phyloP scores from a whole-genome alignment of 2,797 vertebrate genomes.

The Sebastolobus altivelis region DNA sequence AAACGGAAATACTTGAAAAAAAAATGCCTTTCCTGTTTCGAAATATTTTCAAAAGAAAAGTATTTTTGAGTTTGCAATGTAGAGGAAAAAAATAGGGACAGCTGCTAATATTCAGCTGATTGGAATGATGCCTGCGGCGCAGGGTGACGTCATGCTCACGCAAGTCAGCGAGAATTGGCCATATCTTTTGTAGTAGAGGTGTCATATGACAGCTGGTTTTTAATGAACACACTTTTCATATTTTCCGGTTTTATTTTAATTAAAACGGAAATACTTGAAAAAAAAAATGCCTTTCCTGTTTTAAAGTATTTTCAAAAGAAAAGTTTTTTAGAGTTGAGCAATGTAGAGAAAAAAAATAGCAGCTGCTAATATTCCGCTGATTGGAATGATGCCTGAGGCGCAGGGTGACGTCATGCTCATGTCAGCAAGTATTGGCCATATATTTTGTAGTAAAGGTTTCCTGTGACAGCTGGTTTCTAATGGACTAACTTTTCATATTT shows the following conservation, averaged over 20 bases:
- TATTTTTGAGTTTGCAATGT: too few species aligned
- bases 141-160: slow-evolving; percentile 45
- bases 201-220: slow-evolving; percentile 92
- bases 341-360: neutral
- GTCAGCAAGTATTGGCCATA: too few species aligned
- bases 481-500: slow-evolving; percentile 93
- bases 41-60: too few species aligned
- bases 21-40: too few species aligned
- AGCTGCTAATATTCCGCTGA: slow-evolving; percentile 2
- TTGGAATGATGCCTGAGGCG: neutral
- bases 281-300: too few species aligned
- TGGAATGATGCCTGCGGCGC: neutral
- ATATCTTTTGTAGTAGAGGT: slow-evolving; percentile 93
- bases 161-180: too few species aligned
- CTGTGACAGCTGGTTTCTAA: slow-evolving; percentile 93
- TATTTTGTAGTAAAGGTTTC: slow-evolving; percentile 95
- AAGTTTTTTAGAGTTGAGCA: neutral
- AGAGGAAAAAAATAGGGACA: neutral
- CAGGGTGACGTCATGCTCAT: slow-evolving; percentile 39
- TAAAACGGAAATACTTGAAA: slow-evolving; percentile 58
- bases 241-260: slow-evolving; percentile 94
- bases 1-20: slow-evolving; percentile 83
- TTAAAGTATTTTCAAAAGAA: neutral
- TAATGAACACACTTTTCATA: slow-evolving; percentile 94
- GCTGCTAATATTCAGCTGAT: slow-evolving; percentile 7